Evolutionary conservation across 1,140 invertebrate species (phyloP).

Genomic region (Philopotamus ludificatus): DNA sequence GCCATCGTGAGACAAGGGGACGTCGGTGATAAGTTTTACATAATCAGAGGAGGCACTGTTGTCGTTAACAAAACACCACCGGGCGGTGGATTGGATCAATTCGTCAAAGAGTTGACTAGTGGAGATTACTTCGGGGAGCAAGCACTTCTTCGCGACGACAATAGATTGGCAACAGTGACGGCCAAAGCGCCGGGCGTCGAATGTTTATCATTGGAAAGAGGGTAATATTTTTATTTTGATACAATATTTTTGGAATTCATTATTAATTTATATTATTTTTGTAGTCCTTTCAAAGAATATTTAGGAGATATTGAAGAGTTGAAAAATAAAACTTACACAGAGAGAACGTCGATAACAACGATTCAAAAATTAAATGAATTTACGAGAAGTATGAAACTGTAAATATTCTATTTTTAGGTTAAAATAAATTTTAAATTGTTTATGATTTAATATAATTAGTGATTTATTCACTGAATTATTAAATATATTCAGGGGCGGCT

Average conservation of each 20-base stretch:
- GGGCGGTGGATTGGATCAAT: conserved; percentile 57
- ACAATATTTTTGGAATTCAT: not conserved
- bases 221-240: conserved; percentile 52
- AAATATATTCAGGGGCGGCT: too few species aligned
- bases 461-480: too few species aligned
- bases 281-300: conserved; percentile 57
- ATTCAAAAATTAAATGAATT: too few species aligned
- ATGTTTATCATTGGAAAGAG: conserved; percentile 84
- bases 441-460: too few species aligned
- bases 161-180: conserved; percentile 83
- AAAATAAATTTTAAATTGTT: too few species aligned
- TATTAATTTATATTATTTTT: not conserved
- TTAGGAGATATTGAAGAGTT: conserved; percentile 52
- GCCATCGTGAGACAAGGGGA: conserved; percentile 92
- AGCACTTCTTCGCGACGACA: conserved; percentile 77
- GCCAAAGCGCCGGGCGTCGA: conserved; percentile 85
- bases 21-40: conserved; percentile 93
- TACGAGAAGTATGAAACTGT: too few species aligned
- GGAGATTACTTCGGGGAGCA: conserved; percentile 81
- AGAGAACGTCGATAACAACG: too few species aligned
- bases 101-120: conserved; percentile 63
- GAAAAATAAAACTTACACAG: conserved; percentile 1
- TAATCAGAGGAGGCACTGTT: conserved; percentile 89
- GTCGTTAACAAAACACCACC: conserved; percentile 68
- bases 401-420: too few species aligned